Evolutionary conservation across 2,113 vertebrate species (phyloP).

Genomic region (Lepus europaeus): DNA sequence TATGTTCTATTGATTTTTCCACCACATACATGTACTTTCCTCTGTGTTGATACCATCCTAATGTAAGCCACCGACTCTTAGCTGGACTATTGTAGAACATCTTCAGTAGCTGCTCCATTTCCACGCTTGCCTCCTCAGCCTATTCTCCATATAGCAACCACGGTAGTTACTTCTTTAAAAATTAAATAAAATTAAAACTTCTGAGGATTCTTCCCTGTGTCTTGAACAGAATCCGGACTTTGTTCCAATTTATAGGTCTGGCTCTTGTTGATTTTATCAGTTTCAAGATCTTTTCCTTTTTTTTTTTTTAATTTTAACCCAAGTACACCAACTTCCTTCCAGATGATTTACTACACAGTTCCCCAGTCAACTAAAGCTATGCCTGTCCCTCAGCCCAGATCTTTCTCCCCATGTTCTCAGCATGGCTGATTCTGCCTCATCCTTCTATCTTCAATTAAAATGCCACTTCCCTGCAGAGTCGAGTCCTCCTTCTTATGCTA

Average conservation of each 20-base stretch:
- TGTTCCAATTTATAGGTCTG: not conserved
- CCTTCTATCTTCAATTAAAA: not conserved
- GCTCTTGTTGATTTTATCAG: not conserved
- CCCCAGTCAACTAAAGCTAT: no score
- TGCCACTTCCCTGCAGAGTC: not conserved
- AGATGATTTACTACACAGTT: not conserved
- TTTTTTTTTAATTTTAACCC: not conserved
- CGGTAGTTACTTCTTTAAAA: constrained; percentile 9
- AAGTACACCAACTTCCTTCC: not conserved
- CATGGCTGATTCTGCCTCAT: not conserved
- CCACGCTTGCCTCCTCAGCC: not conserved
- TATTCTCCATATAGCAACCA: not conserved
- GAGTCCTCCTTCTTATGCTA: not conserved
- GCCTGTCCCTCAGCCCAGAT: not conserved
- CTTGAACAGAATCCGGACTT: not conserved
- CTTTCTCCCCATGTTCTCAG: not conserved
- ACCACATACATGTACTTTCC: not conserved
- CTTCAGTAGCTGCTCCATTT: not conserved
- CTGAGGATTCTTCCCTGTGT: not conserved
- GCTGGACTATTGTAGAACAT: not conserved
- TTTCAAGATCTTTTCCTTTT: not conserved
- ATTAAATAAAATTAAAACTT: not conserved
- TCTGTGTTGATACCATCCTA: not conserved
- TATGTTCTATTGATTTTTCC: not conserved
- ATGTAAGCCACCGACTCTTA: not conserved